Evolutionary conservation across 2,113 vertebrate genomes (phyloP).

Genomic region (Elgaria multicarinata): DNA sequence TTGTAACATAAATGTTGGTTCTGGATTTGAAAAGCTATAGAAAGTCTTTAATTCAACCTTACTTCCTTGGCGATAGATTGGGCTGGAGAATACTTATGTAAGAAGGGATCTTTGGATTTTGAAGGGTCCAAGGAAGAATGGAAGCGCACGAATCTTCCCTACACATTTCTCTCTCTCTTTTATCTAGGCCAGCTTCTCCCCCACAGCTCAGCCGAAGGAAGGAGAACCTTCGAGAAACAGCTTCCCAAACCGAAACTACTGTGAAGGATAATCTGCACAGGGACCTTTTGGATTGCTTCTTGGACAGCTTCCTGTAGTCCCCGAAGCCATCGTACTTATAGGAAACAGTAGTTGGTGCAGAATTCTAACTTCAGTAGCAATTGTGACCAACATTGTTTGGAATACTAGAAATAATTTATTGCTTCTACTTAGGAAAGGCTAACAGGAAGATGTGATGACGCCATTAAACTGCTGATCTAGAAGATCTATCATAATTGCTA

Average conservation of each 20-base stretch:
- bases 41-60: neutral
- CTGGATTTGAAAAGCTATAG: neutral
- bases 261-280: neutral
- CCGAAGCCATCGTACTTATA: neutral
- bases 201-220: neutral
- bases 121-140: neutral
- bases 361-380: neutral
- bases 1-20: neutral
- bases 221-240: neutral
- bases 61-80: neutral
- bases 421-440: neutral
- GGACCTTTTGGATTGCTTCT: slow-evolving; percentile 21
- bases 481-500: too few relatives aligned
- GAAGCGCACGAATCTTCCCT: too few relatives aligned
- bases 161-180: neutral
- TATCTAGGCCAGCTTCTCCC: neutral
- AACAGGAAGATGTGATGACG: neutral
- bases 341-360: neutral
- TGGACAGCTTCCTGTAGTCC: slow-evolving; percentile 20
- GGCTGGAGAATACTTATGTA: neutral
- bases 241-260: slow-evolving; percentile 4
- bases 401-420: neutral
- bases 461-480: neutral
- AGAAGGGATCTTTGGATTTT: neutral
- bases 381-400: neutral